phyloP scores from a whole-genome alignment of 2,113 vertebrate species.

The Phrynosoma platyrhinos region DNA sequence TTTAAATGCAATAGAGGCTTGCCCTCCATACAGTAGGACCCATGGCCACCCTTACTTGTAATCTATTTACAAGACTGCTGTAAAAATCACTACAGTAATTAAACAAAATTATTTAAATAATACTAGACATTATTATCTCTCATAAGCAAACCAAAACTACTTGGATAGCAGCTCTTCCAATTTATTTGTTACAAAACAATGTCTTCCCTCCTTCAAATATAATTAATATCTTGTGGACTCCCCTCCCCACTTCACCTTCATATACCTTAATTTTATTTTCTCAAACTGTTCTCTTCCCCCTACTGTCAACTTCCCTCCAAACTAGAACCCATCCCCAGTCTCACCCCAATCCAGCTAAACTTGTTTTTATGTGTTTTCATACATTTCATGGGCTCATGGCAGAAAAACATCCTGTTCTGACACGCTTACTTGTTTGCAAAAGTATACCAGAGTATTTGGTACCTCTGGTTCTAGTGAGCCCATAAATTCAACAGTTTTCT shows the following conservation, averaged over 20 bases:
- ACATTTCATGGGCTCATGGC: conserved; percentile 1
- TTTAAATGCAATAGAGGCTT: no score
- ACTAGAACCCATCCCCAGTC: background rate
- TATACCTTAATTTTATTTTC: background rate
- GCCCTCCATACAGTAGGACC: no score
- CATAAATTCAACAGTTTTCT: conserved; percentile 24
- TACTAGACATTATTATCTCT: background rate
- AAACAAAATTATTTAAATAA: no score
- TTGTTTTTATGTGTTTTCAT: background rate
- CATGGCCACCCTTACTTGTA: no score
- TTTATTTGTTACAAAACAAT: background rate
- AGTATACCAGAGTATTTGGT: conserved; percentile 38
- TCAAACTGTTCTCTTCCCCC: background rate
- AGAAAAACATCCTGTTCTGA: conserved; percentile 23
- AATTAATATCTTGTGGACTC: background rate
- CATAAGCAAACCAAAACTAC: background rate
- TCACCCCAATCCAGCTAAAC: conserved; percentile 1
- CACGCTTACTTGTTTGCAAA: background rate
- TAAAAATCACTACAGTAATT: no score
- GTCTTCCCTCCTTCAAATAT: background rate
- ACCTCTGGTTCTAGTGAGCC: background rate
- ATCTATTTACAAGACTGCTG: no score
- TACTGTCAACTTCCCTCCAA: background rate
- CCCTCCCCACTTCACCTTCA: no score
- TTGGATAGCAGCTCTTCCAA: rapidly evolving